phyloP scores from a whole-genome alignment of 2,113 vertebrate genomes.

The Oryzias curvinotus region DNA sequence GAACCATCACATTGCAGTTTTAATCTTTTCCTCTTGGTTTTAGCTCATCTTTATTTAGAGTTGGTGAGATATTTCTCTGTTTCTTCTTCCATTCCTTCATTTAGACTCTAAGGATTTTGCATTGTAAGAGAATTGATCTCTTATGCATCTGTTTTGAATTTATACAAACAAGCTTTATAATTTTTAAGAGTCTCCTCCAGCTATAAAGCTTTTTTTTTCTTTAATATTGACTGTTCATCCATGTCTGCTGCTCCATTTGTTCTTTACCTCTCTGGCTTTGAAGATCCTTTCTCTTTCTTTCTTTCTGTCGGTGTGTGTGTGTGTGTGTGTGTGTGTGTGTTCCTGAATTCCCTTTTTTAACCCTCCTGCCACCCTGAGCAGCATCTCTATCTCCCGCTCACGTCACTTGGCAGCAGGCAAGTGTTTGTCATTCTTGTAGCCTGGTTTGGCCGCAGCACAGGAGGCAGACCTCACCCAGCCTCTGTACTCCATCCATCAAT shows the following conservation, averaged over 20 bases:
- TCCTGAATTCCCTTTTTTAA: slow-evolving; percentile 20
- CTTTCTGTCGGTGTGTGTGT: slow-evolving; percentile 12
- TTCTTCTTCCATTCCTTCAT: too few species aligned
- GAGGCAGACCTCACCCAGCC: slow-evolving; percentile 44
- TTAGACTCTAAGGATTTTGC: not conserved
- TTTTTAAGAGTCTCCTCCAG: slow-evolving; percentile 16
- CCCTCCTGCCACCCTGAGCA: slow-evolving; percentile 21
- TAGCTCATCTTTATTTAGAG: not conserved
- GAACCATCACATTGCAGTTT: not conserved
- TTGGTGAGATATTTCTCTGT: not conserved
- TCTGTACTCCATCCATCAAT: slow-evolving; percentile 50
- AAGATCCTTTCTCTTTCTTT: slow-evolving; percentile 12
- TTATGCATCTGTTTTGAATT: slow-evolving; percentile 38
- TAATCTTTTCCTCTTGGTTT: not conserved
- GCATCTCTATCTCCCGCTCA: slow-evolving; percentile 32
- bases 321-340: slow-evolving; percentile 25
- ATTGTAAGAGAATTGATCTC: slow-evolving; percentile 8
- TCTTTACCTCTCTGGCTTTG: slow-evolving; percentile 28
- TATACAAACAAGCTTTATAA: slow-evolving; percentile 37
- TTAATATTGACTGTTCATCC: slow-evolving; percentile 51
- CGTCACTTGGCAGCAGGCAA: slow-evolving; percentile 44
- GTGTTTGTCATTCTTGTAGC: slow-evolving; percentile 51
- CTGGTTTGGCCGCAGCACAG: slow-evolving; percentile 25
- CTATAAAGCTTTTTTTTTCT: slow-evolving; percentile 8
- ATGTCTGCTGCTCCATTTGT: too few species aligned